phyloP scores from a whole-genome alignment of 2,888 invertebrate species.

The Epirrita christyi region DNA sequence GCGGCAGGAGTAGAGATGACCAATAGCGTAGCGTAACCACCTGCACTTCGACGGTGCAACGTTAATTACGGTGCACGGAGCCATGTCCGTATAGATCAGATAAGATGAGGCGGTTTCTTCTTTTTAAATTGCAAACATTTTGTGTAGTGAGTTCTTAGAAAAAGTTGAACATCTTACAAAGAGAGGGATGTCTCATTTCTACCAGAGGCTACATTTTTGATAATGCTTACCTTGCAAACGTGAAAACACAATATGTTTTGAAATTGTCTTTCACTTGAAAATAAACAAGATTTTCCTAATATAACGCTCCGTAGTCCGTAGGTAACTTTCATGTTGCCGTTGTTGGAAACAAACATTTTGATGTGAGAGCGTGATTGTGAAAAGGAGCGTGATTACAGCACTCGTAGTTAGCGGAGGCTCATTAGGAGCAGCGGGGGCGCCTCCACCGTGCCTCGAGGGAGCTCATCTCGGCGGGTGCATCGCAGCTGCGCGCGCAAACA shows the following conservation, averaged over 20 bases:
- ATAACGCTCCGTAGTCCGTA: background rate
- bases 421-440: conserved; percentile 60
- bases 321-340: conserved; percentile 10
- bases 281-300: conserved; percentile 15
- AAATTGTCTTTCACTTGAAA: background rate
- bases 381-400: conserved; percentile 72
- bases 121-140: background rate
- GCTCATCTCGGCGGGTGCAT: conserved; percentile 81
- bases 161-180: background rate
- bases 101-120: conserved; percentile 10
- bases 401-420: conserved; percentile 74
- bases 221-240: background rate
- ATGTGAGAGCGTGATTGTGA: conserved; percentile 69
- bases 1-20: conserved; percentile 66
- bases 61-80: conserved; percentile 67
- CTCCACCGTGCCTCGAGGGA: conserved; percentile 47
- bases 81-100: conserved; percentile 36
- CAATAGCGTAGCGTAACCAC: conserved; percentile 66
- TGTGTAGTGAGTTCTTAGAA: background rate
- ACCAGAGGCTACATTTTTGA: background rate
- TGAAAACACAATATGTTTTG: background rate
- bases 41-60: conserved; percentile 63
- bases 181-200: background rate
- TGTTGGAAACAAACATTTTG: conserved; percentile 33
- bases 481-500: conserved; percentile 83